Conservation (phyloP, 2,888 invertebrate species). For the Ormyrus pomaceus region DNA sequence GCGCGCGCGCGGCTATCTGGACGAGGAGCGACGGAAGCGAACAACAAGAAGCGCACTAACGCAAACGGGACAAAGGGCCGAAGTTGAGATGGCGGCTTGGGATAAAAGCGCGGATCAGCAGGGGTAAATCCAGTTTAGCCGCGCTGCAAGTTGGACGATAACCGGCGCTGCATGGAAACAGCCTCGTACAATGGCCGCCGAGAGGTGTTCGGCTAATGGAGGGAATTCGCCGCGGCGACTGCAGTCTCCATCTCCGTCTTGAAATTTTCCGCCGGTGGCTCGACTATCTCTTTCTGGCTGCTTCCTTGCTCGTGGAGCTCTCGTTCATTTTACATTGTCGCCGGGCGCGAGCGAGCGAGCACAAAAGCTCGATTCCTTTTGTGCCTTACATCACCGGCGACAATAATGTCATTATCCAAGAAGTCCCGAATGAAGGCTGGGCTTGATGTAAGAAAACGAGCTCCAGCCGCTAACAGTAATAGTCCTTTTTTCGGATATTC, state of each 20-base stretch:
- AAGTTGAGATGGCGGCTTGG: constrained; percentile 15
- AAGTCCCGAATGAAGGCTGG: constrained; percentile 1
- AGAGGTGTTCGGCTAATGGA: constrained; percentile 17
- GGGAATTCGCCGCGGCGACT: constrained; percentile 40
- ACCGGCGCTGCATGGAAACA: constrained; percentile 40
- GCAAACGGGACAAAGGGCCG: background rate
- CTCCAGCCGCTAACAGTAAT: too few species aligned
- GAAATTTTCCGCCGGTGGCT: constrained; percentile 6
- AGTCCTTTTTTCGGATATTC: too few species aligned
- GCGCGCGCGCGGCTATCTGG: too few species aligned
- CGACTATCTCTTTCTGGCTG: constrained; percentile 16
- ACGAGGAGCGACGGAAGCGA: too few species aligned
- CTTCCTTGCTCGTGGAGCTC: background rate
- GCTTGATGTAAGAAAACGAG: constrained; percentile 6
- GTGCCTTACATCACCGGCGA: constrained; percentile 31
- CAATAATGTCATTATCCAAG: constrained; percentile 49
- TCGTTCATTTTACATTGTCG: constrained; percentile 47
- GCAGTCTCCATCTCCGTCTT: constrained; percentile 18
- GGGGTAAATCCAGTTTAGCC: constrained; percentile 43
- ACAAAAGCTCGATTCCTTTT: constrained; percentile 39
- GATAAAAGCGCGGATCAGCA: constrained; percentile 8
- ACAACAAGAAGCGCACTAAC: background rate
- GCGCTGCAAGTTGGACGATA: constrained; percentile 54
- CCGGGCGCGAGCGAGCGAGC: constrained; percentile 1
- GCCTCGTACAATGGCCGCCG: constrained; percentile 27